These are phyloP conservation scores for Pagrus major DNA, from an alignment of 2,113 vertebrate genomes.

Conservation along the genomic window DNA sequence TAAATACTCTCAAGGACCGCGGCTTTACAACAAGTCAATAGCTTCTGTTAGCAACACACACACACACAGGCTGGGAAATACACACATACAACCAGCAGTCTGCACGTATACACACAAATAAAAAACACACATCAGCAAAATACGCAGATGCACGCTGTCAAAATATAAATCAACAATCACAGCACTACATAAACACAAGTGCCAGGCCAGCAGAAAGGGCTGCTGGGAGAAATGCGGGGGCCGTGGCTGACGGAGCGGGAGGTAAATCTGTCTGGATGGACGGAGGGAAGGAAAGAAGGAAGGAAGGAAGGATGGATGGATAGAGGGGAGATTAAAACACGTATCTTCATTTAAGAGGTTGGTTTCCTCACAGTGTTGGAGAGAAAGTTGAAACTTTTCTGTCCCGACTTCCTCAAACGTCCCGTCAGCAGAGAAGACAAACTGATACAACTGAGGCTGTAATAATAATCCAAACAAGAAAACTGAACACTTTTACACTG, in stretches of 20 bases:
- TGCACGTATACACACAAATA: slow-evolving; percentile 54
- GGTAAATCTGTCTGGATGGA: slow-evolving; percentile 65
- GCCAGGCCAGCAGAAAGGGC: slow-evolving; percentile 83
- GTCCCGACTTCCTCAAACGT: slow-evolving; percentile 37
- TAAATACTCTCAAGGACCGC: slow-evolving; percentile 83
- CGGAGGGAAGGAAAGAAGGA: slow-evolving; percentile 9
- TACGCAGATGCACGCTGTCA: slow-evolving; percentile 84
- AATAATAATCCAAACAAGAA: background rate
- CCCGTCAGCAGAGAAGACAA: slow-evolving; percentile 13
- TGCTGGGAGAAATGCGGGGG: slow-evolving; percentile 67
- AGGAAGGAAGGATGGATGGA: slow-evolving; percentile 21
- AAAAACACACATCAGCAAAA: slow-evolving; percentile 83
- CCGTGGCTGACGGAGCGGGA: slow-evolving; percentile 49
- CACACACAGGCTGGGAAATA: slow-evolving; percentile 16
- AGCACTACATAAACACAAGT: slow-evolving; percentile 82
- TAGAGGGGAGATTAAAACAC: slow-evolving; percentile 53
- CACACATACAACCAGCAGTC: background rate
- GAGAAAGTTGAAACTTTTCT: slow-evolving; percentile 4
- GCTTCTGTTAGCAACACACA: slow-evolving; percentile 66
- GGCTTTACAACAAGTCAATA: slow-evolving; percentile 82
- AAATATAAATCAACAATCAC: slow-evolving; percentile 85
- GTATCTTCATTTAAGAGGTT: slow-evolving; percentile 58
- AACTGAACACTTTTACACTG: background rate
- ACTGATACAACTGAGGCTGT: background rate
- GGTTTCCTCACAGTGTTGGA: slow-evolving; percentile 5